Evolutionary conservation across 2,113 vertebrate genomes (phyloP).

Genomic region (Menura novaehollandiae): DNA sequence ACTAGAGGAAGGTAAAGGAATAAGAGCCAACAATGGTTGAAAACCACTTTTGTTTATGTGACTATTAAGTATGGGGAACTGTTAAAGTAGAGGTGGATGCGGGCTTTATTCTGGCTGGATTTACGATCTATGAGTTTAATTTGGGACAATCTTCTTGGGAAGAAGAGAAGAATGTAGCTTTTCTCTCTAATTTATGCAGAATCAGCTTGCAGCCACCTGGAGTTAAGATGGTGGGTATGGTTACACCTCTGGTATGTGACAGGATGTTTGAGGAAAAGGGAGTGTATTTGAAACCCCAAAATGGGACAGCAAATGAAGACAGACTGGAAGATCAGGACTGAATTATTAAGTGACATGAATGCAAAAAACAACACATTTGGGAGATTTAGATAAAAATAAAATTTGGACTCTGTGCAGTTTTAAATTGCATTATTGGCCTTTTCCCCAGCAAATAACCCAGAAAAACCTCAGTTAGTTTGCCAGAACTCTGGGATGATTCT

Average conservation of each 20-base stretch:
- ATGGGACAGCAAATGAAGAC: constrained; percentile 29
- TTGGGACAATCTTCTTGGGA: background rate
- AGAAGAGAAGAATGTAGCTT: constrained; percentile 5
- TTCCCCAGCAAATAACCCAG: constrained; percentile 30
- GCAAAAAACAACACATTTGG: background rate
- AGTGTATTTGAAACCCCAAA: constrained; percentile 24
- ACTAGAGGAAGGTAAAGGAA: background rate
- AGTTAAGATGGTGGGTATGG: background rate
- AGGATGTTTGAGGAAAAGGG: constrained; percentile 32
- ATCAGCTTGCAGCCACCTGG: constrained; percentile 46
- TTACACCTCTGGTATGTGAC: constrained; percentile 44
- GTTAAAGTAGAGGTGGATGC: background rate
- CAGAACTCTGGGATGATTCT: constrained; percentile 15
- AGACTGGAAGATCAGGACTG: constrained; percentile 26
- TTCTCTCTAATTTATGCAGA: constrained; percentile 35
- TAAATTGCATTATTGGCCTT: constrained; percentile 50
- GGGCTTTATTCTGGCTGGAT: background rate
- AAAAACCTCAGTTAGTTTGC: background rate
- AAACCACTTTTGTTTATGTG: background rate
- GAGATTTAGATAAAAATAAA: constrained; percentile 24
- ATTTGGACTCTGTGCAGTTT: constrained; percentile 23
- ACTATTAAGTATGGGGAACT: background rate
- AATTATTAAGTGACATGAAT: constrained; percentile 58
- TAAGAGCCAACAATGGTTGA: background rate
- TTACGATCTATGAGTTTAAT: background rate